Evolutionary conservation across 1,140 invertebrate genomes (phyloP).

Genomic region (Papilio machaon): DNA sequence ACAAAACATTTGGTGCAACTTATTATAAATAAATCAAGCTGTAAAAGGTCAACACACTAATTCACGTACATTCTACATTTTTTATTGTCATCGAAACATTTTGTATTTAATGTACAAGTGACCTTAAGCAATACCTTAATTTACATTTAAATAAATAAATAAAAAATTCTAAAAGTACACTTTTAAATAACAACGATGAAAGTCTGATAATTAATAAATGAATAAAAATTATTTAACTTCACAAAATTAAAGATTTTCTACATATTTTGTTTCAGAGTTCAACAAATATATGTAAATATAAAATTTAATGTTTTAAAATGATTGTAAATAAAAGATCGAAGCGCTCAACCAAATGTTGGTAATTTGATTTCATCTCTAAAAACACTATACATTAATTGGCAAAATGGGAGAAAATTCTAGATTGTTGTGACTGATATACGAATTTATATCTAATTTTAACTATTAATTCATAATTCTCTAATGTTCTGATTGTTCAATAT

Average conservation of each 20-base stretch:
- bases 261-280: no score
- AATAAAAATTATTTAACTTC: no score
- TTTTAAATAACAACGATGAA: background rate
- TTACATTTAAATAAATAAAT: background rate
- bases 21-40: background rate
- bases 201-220: no score
- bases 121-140: background rate
- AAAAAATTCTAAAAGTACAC: background rate
- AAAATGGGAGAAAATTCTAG: conserved; percentile 76
- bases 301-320: background rate
- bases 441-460: conserved; percentile 44
- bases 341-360: background rate
- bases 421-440: conserved; percentile 45
- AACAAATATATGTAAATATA: no score
- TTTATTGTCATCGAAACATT: conserved; percentile 73
- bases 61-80: conserved; percentile 44
- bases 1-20: background rate
- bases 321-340: background rate
- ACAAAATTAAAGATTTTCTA: no score
- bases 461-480: conserved; percentile 19
- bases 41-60: background rate
- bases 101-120: conserved; percentile 52
- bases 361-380: background rate
- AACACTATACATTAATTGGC: conserved; percentile 63
- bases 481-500: background rate